A percentile compares a stretch with the other conserved stretches of the same genome.
phyloP scores from a whole-genome alignment of 2,888 invertebrate species.

The Melitaea athalia region DNA sequence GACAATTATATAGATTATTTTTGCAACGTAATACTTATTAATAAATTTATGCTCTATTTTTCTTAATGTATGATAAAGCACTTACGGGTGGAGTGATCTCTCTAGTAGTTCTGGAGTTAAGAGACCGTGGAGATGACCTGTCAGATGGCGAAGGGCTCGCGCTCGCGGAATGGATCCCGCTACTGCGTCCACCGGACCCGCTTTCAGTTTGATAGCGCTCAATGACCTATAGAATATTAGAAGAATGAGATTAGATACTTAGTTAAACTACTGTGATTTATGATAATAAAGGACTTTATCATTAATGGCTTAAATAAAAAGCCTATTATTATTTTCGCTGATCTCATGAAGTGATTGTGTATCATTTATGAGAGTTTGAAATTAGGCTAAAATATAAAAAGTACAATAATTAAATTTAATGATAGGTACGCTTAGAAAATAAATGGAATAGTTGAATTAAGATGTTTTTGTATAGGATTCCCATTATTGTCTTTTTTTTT shows the following conservation, averaged over 20 bases:
- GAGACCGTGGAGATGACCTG: constrained; percentile 71
- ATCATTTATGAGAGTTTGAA: too few relatives aligned
- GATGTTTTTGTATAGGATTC: too few relatives aligned
- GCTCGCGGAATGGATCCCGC: constrained; percentile 80
- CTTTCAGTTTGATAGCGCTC: constrained; percentile 84
- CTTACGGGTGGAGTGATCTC: constrained; percentile 73
- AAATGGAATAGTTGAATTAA: too few relatives aligned
- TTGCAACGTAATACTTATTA: too few relatives aligned
- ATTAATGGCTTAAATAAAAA: background rate
- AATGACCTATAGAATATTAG: constrained; percentile 79
- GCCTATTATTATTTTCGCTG: background rate
- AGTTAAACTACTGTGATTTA: background rate
- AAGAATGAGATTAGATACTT: background rate
- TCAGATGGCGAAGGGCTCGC: constrained; percentile 77
- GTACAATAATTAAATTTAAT: too few relatives aligned
- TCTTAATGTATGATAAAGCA: constrained; percentile 21
- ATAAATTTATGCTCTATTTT: background rate
- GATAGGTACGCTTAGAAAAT: too few relatives aligned
- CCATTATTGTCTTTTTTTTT: too few relatives aligned
- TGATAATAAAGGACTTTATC: background rate
- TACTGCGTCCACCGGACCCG: constrained; percentile 82
- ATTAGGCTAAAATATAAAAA: too few relatives aligned
- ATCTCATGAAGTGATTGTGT: background rate
- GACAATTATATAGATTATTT: too few relatives aligned
- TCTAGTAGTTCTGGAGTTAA: constrained; percentile 60